phyloP scores from a whole-genome alignment of 2,888 invertebrate genomes.

The Amphimallon solstitiale region DNA sequence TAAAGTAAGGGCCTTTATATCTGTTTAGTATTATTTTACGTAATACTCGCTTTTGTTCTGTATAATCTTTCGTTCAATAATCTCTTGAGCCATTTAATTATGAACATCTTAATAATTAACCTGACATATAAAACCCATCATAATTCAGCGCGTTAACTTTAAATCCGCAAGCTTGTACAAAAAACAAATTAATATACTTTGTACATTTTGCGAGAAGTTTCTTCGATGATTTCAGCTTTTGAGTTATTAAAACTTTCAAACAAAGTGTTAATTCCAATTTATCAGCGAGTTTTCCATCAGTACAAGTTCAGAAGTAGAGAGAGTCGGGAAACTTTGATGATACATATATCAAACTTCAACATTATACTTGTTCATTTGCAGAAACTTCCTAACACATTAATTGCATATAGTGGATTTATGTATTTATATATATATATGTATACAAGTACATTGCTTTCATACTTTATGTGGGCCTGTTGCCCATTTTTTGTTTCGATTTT shows the following conservation, averaged over 20 bases:
- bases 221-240: conserved; percentile 31
- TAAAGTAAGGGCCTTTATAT: too few species aligned
- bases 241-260: conserved; percentile 38
- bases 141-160: conserved; percentile 28
- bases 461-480: neutral
- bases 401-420: conserved; percentile 39
- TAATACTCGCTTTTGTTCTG: conserved; percentile 12
- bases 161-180: conserved; percentile 27
- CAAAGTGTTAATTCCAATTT: conserved; percentile 40
- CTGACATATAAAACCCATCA: conserved; percentile 32
- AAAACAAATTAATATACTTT: conserved; percentile 33
- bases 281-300: conserved; percentile 42
- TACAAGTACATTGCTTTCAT: too few species aligned
- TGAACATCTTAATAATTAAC: conserved; percentile 26
- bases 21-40: neutral
- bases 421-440: neutral
- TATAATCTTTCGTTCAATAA: conserved; percentile 10
- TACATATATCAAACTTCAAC: conserved; percentile 42
- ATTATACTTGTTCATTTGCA: conserved; percentile 41
- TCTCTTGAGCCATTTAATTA: conserved; percentile 26
- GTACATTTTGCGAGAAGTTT: conserved; percentile 11
- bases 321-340: conserved; percentile 44
- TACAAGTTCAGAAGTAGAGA: conserved; percentile 14
- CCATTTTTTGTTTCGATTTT: neutral
- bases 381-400: conserved; percentile 41